phyloP scores from a whole-genome alignment of 1,140 invertebrate species.

The Anastrepha obliqua region DNA sequence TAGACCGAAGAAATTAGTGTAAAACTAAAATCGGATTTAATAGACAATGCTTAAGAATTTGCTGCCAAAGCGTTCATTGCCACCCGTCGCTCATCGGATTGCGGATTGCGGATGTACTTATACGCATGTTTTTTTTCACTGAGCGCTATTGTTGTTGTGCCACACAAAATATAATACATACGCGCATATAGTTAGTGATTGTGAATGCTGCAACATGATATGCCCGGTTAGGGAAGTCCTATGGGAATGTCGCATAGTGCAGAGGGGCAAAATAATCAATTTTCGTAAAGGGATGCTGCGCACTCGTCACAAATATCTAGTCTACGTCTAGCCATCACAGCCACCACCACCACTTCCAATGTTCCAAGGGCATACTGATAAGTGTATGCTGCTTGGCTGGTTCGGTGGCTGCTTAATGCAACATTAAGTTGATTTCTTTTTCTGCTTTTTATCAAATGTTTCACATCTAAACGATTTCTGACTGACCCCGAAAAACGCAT shows the following conservation, averaged over 20 bases:
- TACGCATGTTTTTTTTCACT: not conserved
- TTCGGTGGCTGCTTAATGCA: constrained; percentile 30
- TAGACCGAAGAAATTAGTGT: constrained; percentile 74
- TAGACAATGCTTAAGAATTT: constrained; percentile 70
- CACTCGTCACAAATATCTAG: not conserved
- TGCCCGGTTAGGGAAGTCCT: constrained; percentile 23
- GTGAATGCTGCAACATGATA: constrained; percentile 36
- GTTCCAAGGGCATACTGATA: not conserved
- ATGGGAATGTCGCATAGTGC: not conserved
- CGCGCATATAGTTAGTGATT: constrained; percentile 12
- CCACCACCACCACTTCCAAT: not conserved
- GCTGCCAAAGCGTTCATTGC: not conserved
- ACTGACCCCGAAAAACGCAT: not conserved
- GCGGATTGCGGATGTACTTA: constrained; percentile 51
- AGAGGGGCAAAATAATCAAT: constrained; percentile 20
- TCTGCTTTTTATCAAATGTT: constrained; percentile 3
- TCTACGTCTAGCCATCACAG: constrained; percentile 5
- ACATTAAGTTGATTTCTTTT: constrained; percentile 37
- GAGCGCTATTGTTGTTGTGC: not conserved
- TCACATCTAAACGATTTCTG: constrained; percentile 49
- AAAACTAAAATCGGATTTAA: constrained; percentile 74
- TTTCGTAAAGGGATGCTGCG: constrained; percentile 36
- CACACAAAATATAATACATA: too few relatives aligned
- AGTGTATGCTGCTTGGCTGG: constrained; percentile 38
- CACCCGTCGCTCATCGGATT: constrained; percentile 51